Evolutionary conservation across 1,140 invertebrate genomes (phyloP).

Genomic region (Arion vulgaris): DNA sequence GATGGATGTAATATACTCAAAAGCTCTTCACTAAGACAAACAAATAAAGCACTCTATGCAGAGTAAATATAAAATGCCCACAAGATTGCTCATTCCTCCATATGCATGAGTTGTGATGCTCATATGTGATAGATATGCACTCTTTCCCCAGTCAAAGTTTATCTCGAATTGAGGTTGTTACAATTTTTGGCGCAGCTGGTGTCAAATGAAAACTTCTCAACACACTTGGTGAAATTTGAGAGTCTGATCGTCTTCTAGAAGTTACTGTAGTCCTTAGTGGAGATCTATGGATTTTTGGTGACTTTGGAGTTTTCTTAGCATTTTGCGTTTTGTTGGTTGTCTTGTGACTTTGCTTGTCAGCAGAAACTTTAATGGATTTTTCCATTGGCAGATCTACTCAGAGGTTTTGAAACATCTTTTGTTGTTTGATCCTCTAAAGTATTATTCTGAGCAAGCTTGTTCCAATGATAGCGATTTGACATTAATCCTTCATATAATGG

Average conservation of each 20-base stretch:
- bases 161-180: neutral
- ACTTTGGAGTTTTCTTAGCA: conserved; percentile 17
- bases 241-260: conserved; percentile 2
- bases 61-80: neutral
- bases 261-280: neutral
- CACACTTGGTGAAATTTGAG: neutral
- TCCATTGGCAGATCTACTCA: neutral
- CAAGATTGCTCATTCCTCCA: neutral
- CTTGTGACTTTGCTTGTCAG: neutral
- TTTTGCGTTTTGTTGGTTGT: neutral
- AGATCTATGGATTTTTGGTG: conserved; percentile 6
- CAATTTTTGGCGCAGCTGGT: neutral
- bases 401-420: neutral
- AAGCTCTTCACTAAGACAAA: neutral
- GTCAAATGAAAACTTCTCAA: neutral
- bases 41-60: neutral
- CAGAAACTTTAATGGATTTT: neutral
- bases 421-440: neutral
- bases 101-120: too few species aligned
- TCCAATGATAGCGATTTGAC: conserved; percentile 90
- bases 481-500: conserved; percentile 89
- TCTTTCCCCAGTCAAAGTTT: neutral
- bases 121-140: neutral
- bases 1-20: neutral
- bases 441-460: conserved; percentile 86